Conservation (phyloP, 2,797 vertebrate genomes). For the Nothura maculosa region DNA sequence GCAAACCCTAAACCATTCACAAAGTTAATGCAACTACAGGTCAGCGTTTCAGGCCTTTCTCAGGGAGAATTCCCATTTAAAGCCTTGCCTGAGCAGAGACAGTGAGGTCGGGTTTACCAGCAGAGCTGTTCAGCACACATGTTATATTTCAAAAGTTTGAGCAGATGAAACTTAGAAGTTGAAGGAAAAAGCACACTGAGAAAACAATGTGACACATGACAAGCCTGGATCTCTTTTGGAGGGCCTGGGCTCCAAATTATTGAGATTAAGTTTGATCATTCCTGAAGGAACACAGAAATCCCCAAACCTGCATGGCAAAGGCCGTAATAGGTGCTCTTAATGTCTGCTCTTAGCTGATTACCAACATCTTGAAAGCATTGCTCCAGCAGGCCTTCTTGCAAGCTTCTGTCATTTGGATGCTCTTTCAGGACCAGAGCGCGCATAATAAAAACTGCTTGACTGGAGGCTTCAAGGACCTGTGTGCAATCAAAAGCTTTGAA, state of each 20-base stretch:
- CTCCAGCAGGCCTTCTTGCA: constrained; percentile 64
- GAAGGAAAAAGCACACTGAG: not conserved
- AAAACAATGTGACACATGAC: constrained; percentile 49
- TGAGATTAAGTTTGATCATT: constrained; percentile 56
- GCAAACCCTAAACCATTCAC: not conserved
- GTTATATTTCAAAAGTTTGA: not conserved
- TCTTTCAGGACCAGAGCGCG: constrained; percentile 63
- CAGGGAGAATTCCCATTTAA: not conserved
- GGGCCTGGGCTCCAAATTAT: constrained; percentile 16
- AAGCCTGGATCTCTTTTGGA: constrained; percentile 40
- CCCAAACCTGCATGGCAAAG: constrained; percentile 14
- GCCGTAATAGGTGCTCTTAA: constrained; percentile 59
- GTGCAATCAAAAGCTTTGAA: constrained; percentile 82
- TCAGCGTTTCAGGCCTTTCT: not conserved
- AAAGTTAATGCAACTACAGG: not conserved
- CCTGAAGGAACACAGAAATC: constrained; percentile 60
- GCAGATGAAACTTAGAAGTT: fast-evolving
- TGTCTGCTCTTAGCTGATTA: constrained; percentile 82
- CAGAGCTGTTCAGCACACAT: fast-evolving
- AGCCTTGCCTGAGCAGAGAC: not conserved
- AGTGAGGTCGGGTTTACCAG: fast-evolving
- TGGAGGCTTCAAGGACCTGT: constrained; percentile 79
- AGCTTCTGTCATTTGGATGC: constrained; percentile 81
- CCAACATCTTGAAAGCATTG: constrained; percentile 87
- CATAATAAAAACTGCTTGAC: constrained; percentile 59